Evolutionary conservation across 2,888 invertebrate species (phyloP), one percentile per base, ranked within the genome.

Genomic region (Sepiola atlantica): DNA sequence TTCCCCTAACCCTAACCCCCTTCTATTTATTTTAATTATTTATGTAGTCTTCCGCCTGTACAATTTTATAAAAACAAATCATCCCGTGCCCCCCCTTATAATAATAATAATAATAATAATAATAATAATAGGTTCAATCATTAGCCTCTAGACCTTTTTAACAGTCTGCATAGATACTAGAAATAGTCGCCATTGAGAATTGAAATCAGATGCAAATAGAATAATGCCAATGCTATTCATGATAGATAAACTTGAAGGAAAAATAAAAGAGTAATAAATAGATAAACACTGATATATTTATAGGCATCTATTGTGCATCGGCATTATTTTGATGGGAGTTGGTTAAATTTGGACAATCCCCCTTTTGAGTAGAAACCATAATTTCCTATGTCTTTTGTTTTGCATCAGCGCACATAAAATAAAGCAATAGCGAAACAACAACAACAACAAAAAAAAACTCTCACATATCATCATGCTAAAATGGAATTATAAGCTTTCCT

Each of bases 131-230:
- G 77, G 77, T 77, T n/a, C n/a, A 77, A 77, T 77, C 77, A 77
- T 77, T 77, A 77, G 77, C n/a, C 77, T 77, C 77, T 77, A 77
- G 77, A 77, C 77, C 77, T 77, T 77, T 77, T 77, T 77, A n/a
- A 77, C n/a, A 77, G 18, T 77, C 16, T 77, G 77, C n/a, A 77
- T 77, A 77, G 77, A 77, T 77, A 77, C 77, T 77, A 16, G 77
- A 77, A 77, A 77, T 77, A 77, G 77, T 77, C 32, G 77, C n/a
- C 32, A 77, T 77, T 77, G 16, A n/a, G 77, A 77, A 77, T 32
- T 1, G 16, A 77, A 14, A 32, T 32, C 77, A n/a, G 77, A n/a
- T 32, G 77, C n/a, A 77, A 77, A 77, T 77, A 77, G 77, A 77
- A 77, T 77, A 14, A 77, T 77, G 18, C 77, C 18, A 32, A 32